These are phyloP conservation scores for Esox lucius DNA, from an alignment of 2,797 vertebrate species.

Conservation along the genomic window DNA sequence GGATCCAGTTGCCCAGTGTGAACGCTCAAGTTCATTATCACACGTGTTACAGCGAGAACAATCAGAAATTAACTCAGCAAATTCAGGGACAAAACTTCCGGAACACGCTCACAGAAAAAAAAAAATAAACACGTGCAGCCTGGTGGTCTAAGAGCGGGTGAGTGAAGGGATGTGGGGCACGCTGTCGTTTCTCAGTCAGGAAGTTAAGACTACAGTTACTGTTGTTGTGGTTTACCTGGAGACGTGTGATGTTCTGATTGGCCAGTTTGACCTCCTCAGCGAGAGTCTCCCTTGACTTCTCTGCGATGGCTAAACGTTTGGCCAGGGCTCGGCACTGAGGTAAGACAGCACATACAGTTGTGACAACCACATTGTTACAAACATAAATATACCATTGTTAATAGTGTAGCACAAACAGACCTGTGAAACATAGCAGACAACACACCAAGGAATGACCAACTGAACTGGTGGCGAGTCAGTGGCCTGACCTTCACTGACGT, in stretches of 20 bases:
- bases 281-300: slow-evolving; percentile 86
- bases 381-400: too few species aligned
- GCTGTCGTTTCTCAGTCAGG: neutral
- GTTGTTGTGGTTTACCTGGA: slow-evolving; percentile 81
- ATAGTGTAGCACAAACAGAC: too few species aligned
- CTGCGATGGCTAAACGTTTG: slow-evolving; percentile 89
- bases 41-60: too few species aligned
- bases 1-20: neutral
- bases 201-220: slow-evolving; percentile 26
- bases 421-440: neutral
- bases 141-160: neutral
- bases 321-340: slow-evolving; percentile 91
- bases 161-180: neutral
- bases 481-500: neutral
- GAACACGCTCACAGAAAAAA: neutral
- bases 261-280: slow-evolving; percentile 84
- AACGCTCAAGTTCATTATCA: neutral
- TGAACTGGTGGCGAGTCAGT: neutral
- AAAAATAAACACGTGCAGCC: neutral
- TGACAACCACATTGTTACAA: too few species aligned
- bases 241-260: slow-evolving; percentile 88
- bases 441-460: neutral
- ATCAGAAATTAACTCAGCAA: neutral
- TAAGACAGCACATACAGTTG: neutral
- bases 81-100: neutral